phyloP scores from a whole-genome alignment of 1,140 invertebrate species.

The Halictus rubicundus region DNA sequence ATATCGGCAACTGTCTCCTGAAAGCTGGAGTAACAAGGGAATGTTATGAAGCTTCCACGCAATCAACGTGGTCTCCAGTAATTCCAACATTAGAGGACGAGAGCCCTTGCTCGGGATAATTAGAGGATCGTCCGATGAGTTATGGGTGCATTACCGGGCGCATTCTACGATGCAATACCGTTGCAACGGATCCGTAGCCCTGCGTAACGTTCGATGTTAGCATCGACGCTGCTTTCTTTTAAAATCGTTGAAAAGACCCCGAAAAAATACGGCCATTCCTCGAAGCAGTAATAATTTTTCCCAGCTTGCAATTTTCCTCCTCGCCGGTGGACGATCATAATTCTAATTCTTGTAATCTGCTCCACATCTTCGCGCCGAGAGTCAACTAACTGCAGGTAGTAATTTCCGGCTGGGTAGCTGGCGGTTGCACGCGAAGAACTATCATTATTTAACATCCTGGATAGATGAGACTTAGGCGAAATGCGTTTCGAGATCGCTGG shows the following conservation, averaged over 20 bases:
- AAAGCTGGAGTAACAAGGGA: too few species aligned
- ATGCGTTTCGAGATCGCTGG: not conserved
- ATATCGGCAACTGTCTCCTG: too few species aligned
- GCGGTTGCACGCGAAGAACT: not conserved
- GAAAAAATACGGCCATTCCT: too few species aligned
- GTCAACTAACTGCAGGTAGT: constrained; percentile 7
- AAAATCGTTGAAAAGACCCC: too few species aligned
- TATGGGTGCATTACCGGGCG: not conserved
- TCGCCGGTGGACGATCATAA: not conserved
- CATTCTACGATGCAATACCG: not conserved
- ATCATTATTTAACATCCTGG: not conserved
- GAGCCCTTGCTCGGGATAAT: not conserved
- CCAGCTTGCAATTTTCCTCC: not conserved
- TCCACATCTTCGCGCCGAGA: constrained; percentile 2
- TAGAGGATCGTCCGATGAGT: not conserved
- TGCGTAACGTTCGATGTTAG: too few species aligned
- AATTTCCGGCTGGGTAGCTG: not conserved
- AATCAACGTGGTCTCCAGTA: not conserved
- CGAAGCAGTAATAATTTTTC: not conserved
- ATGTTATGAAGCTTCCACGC: not conserved
- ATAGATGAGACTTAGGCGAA: too few species aligned
- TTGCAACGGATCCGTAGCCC: not conserved
- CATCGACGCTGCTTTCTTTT: too few species aligned
- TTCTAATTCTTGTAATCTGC: not conserved
- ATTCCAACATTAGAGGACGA: not conserved